A percentile compares a stretch with the other conserved stretches of the same genome.
phyloP scores from a whole-genome alignment of 2,888 invertebrate species.

The Drosophila infuscata region DNA sequence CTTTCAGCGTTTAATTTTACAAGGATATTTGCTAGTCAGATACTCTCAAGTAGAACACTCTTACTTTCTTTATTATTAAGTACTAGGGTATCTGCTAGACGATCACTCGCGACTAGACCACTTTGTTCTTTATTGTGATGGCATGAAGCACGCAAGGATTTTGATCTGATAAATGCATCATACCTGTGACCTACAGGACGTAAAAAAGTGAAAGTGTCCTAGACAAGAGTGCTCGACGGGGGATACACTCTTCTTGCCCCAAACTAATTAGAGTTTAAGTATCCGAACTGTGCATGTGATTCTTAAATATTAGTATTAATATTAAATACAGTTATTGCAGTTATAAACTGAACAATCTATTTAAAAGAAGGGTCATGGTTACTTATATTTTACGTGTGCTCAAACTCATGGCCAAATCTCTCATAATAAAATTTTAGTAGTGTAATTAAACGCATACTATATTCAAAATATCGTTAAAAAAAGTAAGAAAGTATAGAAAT shows the following conservation, averaged over 20 bases:
- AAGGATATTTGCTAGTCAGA: neutral
- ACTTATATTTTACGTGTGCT: neutral
- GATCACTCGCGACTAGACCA: constrained; percentile 3
- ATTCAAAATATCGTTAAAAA: neutral
- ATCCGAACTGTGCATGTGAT: neutral
- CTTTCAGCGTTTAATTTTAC: neutral
- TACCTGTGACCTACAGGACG: constrained; percentile 1
- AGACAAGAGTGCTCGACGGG: neutral
- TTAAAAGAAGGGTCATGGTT: neutral
- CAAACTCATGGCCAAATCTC: neutral
- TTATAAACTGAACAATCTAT: neutral
- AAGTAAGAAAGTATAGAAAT: neutral
- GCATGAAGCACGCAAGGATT: constrained; percentile 23
- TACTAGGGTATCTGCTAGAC: constrained; percentile 1
- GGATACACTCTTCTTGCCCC: neutral
- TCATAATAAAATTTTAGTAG: neutral
- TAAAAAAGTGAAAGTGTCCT: constrained; percentile 7
- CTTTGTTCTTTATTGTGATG: constrained; percentile 4
- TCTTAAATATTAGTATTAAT: neutral
- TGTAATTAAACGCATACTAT: neutral
- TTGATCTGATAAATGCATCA: constrained; percentile 14
- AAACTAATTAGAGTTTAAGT: neutral
- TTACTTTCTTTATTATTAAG: neutral
- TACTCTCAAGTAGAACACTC: neutral
- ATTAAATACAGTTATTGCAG: neutral